Evolutionary conservation across 2,888 invertebrate species (phyloP), one percentile per base, ranked within the genome.

Genomic region (Thymelicus lineola): DNA sequence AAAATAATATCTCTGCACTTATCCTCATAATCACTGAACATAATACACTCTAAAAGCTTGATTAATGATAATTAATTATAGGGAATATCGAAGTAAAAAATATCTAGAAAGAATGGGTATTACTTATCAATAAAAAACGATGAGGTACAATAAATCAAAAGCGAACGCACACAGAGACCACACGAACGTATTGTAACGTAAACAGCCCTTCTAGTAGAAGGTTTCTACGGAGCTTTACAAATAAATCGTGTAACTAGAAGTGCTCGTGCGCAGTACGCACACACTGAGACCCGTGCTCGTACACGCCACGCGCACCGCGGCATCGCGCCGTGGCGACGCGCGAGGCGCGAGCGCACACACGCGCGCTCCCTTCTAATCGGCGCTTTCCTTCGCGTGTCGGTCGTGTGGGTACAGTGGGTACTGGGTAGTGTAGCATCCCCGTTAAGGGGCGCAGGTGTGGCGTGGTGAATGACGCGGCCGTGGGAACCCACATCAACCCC

Each of bases 371-470:
- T 80, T 87, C 88, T 89, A 89, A 89, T 89, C 86, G 87, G 75
- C 84, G 88, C 86, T 87, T 88, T 88, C 85, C 89, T 90, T 89
- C 93, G 92, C 93, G 93, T 92, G 93, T 85, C 92, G 75, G 89
- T 83, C 92, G 93, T 92, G 92, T 91, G 93, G n/a, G n/a, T n/a
- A n/a, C n/a, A n/a, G n/a, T n/a, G n/a, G n/a, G n/a, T n/a, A n/a
- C n/a, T n/a, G n/a, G n/a, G n/a, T 28, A 28, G 28, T 88, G 88
- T 83, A 82, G 77, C 89, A 86, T 87, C 90, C 87, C 90, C 90
- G 91, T 89, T 91, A 90, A 89, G 90, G 90, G 89, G 88, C 86
- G 92, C 93, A 93, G 93, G 93, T 93, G 93, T 84, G 82, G 83
- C 82, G 82, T 83, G 84, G 85, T 93, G 91, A 92, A 92, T 92